Evolutionary conservation across 2,113 vertebrate genomes (phyloP).

Genomic region (Ictidomys tridecemlineatus): DNA sequence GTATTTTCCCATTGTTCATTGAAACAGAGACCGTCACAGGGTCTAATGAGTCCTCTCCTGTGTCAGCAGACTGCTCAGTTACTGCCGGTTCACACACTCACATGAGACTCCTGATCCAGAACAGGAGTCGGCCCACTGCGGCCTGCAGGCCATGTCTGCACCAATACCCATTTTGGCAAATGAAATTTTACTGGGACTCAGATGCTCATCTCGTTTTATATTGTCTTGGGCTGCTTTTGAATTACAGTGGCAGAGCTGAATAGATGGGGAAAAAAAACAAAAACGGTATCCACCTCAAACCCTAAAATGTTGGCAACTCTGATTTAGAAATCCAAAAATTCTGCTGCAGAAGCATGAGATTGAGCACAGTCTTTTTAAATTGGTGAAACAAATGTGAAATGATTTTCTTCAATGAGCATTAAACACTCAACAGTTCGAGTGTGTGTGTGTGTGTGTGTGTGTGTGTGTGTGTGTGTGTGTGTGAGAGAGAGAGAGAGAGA

Average conservation of each 20-base stretch:
- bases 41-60: background rate
- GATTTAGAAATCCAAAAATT: background rate
- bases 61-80: background rate
- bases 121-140: background rate
- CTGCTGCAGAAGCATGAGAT: background rate
- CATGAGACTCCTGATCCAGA: background rate
- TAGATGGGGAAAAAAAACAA: no score
- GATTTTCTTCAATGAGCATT: background rate
- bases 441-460: no score
- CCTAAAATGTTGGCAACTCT: background rate
- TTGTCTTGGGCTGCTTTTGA: background rate
- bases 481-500: no score
- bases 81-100: no score
- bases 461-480: no score
- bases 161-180: background rate
- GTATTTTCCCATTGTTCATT: background rate
- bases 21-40: background rate
- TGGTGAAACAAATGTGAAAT: background rate
- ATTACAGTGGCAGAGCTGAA: background rate
- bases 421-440: no score
- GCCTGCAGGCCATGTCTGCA: background rate
- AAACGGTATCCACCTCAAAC: background rate
- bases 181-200: background rate
- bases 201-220: background rate
- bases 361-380: background rate